Conservation (phyloP, 2,113 vertebrate species). For the Chlorocebus sabaeus region DNA sequence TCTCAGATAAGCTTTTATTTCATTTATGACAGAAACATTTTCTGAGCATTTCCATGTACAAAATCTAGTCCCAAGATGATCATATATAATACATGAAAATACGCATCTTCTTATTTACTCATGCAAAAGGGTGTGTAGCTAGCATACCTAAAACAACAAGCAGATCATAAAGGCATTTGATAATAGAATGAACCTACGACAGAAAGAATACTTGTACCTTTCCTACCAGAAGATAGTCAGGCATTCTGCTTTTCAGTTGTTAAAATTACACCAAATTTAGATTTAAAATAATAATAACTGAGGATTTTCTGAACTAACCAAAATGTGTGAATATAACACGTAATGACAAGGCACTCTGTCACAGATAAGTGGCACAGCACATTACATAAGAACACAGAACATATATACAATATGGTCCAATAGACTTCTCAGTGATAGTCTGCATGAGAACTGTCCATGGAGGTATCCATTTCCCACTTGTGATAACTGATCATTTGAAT, state of each 20-base stretch:
- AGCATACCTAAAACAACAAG: neutral
- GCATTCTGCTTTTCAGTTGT: neutral
- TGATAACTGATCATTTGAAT: neutral
- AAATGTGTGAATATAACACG: neutral
- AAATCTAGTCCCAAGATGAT: neutral
- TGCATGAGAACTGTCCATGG: neutral
- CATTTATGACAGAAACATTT: neutral
- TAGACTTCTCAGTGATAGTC: neutral
- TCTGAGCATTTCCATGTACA: neutral
- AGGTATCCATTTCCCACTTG: neutral
- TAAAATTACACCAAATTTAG: neutral
- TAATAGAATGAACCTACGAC: neutral
- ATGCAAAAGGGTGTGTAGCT: too few species aligned
- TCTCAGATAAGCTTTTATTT: neutral
- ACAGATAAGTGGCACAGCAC: neutral
- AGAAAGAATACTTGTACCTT: neutral
- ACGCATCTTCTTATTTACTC: neutral
- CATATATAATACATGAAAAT: neutral
- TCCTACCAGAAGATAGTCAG: neutral
- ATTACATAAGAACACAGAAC: neutral
- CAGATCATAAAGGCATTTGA: neutral
- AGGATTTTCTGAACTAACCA: neutral
- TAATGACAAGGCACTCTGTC: too few species aligned
- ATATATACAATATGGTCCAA: fast-evolving
- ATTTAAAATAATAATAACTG: neutral